Base-by-base conservation (phyloP, 2,888 invertebrate genomes). In the Cataglyphis rosenhaueri region DNA sequence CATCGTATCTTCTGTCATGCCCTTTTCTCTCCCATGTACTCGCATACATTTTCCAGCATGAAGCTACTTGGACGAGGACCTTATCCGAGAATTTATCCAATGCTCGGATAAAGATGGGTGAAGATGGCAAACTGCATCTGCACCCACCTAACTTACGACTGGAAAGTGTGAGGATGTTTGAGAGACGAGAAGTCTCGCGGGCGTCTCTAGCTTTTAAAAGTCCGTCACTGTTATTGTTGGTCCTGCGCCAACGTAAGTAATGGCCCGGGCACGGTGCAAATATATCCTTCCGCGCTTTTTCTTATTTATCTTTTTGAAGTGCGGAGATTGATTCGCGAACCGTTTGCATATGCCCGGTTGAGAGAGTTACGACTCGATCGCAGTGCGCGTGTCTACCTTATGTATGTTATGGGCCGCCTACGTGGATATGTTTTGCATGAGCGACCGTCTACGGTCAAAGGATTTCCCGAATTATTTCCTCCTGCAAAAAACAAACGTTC, bases 181-280 rank as follows among this genome's bases (percentile, higher is more conserved):
- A 85, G 85, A 84, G 88, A 78, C 86, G 86, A 52, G 85, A 88
- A 87, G 68, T 74, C 71, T 64, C 84, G 61, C 35, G 18, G 18
- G 6, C 48, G 55, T 68, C 79, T 76, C 78, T 48, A 57, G 81
- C 76, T 88, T 91, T 91, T 85, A 90, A 90, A 91, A 91, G 85
- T 86, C 76, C 85, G 85, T 86, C 55, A n/a, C 81, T 92, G 91
- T 92, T 92, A 88, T 88, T 87, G 85, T 91, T 91, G 91, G 92
- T 92, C 61, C 68, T 74, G 68, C 73, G 92, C 91, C 91, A 91
- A 87, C 74, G 75, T 83, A 81, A 88, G 86, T 89, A 90, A 90
- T 89, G 87, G 83, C n/a, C n/a, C 83, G 62, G 68, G 73, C 81
- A 52, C 62, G 88, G 84, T 90, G 88, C 87, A 90, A 91, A 91